Evolutionary conservation across 2,797 vertebrate species (phyloP).

Genomic region (Spea hammondii): DNA sequence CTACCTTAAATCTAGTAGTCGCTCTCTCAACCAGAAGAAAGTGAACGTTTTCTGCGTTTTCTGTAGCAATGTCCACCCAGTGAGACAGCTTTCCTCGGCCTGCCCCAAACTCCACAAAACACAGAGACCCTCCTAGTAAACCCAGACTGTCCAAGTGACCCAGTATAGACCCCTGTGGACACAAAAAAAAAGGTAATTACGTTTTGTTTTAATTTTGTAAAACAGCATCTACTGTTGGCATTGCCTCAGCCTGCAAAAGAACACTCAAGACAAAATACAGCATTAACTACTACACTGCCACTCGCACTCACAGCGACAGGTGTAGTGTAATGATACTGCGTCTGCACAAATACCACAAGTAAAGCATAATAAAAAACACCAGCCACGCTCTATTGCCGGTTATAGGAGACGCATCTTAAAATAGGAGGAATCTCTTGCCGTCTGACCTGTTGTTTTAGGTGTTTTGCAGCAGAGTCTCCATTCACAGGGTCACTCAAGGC

Average conservation of each 20-base stretch:
- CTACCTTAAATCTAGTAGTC: constrained; percentile 90
- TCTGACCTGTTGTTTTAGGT: constrained; percentile 90
- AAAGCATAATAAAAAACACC: too few relatives aligned
- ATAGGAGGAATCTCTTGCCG: too few relatives aligned
- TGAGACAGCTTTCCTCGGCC: constrained; percentile 94
- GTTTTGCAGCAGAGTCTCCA: constrained; percentile 87
- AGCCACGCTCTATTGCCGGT: too few relatives aligned
- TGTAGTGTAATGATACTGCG: too few relatives aligned
- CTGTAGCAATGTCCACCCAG: constrained; percentile 86
- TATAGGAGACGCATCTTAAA: too few relatives aligned
- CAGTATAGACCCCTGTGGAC: constrained; percentile 84
- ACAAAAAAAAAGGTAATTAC: neutral
- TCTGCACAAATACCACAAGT: too few relatives aligned
- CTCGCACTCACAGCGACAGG: too few relatives aligned
- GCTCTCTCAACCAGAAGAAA: constrained; percentile 91
- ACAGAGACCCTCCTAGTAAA: constrained; percentile 79
- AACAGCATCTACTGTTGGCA: too few relatives aligned
- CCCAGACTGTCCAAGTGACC: constrained; percentile 85
- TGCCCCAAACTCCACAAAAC: constrained; percentile 93
- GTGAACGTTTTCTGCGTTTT: constrained; percentile 72
- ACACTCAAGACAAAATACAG: too few relatives aligned
- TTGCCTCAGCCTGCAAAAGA: too few relatives aligned
- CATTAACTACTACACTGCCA: too few relatives aligned
- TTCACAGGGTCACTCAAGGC: constrained; percentile 85
- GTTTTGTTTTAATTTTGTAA: too few relatives aligned